Evolutionary conservation across 2,797 vertebrate species (phyloP).

Genomic region (Caiman crocodilus): DNA sequence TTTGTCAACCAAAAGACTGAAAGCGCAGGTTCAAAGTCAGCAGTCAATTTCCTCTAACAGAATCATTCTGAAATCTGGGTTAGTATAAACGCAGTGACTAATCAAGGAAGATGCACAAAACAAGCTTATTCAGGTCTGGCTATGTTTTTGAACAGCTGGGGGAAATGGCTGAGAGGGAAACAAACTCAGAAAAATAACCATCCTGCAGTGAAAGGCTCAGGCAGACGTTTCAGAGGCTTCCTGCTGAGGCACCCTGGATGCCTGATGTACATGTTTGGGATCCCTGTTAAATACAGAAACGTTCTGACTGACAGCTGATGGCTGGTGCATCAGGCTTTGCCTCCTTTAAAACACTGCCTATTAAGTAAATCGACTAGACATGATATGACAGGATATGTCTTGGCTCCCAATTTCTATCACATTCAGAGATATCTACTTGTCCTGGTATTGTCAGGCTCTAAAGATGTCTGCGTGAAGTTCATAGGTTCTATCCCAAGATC

Average conservation of each 20-base stretch:
- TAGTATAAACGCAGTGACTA: background rate
- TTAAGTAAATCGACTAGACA: background rate
- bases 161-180: background rate
- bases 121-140: background rate
- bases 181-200: background rate
- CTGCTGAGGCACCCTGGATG: background rate
- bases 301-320: background rate
- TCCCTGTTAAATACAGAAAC: background rate
- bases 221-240: background rate
- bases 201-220: background rate
- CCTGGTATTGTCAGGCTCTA: background rate
- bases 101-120: background rate
- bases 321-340: background rate
- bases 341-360: background rate
- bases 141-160: background rate
- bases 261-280: background rate
- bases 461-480: background rate
- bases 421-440: background rate
- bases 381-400: fast-evolving
- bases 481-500: background rate
- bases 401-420: conserved; percentile 3
- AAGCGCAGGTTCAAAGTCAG: background rate
- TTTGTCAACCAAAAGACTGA: background rate
- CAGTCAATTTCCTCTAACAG: background rate
- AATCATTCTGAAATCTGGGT: background rate